These are phyloP conservation scores for Synanthedon myopaeformis DNA, from an alignment of 2,888 invertebrate species.

Conservation along the genomic window DNA sequence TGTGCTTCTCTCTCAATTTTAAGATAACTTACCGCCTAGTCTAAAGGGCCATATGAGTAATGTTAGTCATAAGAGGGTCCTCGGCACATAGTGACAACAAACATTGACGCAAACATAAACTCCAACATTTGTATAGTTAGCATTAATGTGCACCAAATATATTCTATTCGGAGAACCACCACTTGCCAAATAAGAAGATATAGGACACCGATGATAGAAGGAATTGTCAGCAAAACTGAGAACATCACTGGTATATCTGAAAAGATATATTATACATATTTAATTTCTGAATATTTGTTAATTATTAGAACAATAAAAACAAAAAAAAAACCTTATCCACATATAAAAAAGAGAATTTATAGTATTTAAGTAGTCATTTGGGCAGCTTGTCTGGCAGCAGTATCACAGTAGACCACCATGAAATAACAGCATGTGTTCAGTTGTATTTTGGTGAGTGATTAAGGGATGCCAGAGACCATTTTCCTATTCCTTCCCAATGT, in stretches of 20 bases:
- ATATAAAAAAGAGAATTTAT: background rate
- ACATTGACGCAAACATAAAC: slow-evolving; percentile 85
- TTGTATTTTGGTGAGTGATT: too few species aligned
- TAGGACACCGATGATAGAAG: slow-evolving; percentile 85
- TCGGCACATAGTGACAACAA: slow-evolving; percentile 72
- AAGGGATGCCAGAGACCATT: background rate
- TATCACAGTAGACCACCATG: too few species aligned
- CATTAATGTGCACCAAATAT: slow-evolving; percentile 89
- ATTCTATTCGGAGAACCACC: slow-evolving; percentile 87
- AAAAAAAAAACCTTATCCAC: background rate
- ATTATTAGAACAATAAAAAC: too few species aligned
- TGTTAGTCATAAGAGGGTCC: slow-evolving; percentile 70
- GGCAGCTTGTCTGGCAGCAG: too few species aligned
- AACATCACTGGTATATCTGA: slow-evolving; percentile 84
- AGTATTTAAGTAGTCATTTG: too few species aligned
- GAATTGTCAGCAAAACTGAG: slow-evolving; percentile 86
- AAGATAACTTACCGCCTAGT: background rate
- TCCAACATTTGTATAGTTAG: slow-evolving; percentile 83
- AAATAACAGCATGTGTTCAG: too few species aligned
- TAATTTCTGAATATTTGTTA: too few species aligned
- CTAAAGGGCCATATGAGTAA: background rate
- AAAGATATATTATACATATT: slow-evolving; percentile 16
- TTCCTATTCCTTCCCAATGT: background rate
- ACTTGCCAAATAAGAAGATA: slow-evolving; percentile 91
- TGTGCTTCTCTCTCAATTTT: too few species aligned